phyloP scores from a whole-genome alignment of 2,888 invertebrate genomes.

The Sepioteuthis lessoniana region DNA sequence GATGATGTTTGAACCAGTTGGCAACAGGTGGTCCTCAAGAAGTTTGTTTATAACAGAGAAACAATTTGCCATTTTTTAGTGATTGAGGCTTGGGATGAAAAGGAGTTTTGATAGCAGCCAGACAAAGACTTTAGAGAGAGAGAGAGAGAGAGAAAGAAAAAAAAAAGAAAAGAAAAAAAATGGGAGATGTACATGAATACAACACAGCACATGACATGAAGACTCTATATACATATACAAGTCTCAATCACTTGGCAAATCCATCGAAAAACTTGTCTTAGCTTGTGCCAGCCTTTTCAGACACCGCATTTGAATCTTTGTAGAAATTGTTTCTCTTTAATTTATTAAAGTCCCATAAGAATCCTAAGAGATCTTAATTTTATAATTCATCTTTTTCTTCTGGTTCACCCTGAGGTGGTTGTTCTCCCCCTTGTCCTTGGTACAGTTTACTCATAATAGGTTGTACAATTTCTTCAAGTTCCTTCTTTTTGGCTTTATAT shows the following conservation, averaged over 20 bases:
- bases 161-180: neutral
- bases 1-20: neutral
- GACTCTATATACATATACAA: slow-evolving; percentile 34
- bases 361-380: slow-evolving; percentile 49
- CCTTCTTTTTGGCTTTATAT: slow-evolving; percentile 94
- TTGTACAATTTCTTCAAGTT: slow-evolving; percentile 93
- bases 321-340: neutral
- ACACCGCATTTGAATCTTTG: neutral
- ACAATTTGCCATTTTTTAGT: neutral
- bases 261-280: too few relatives aligned
- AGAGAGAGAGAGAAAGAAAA: too few relatives aligned
- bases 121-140: neutral
- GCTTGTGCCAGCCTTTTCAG: neutral
- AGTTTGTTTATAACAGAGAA: neutral
- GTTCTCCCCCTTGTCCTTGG: slow-evolving; percentile 77
- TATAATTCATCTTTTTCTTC: slow-evolving; percentile 81
- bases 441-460: slow-evolving; percentile 97
- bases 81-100: slow-evolving; percentile 14
- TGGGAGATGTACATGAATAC: slow-evolving; percentile 43
- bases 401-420: slow-evolving; percentile 76
- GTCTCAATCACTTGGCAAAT: slow-evolving; percentile 41
- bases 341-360: slow-evolving; percentile 41
- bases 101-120: slow-evolving; percentile 18
- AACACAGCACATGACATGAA: slow-evolving; percentile 39
- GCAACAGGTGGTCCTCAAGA: neutral